These are phyloP conservation scores for Argyra leucocephala DNA, from an alignment of 2,888 invertebrate species.

Conservation along the genomic window DNA sequence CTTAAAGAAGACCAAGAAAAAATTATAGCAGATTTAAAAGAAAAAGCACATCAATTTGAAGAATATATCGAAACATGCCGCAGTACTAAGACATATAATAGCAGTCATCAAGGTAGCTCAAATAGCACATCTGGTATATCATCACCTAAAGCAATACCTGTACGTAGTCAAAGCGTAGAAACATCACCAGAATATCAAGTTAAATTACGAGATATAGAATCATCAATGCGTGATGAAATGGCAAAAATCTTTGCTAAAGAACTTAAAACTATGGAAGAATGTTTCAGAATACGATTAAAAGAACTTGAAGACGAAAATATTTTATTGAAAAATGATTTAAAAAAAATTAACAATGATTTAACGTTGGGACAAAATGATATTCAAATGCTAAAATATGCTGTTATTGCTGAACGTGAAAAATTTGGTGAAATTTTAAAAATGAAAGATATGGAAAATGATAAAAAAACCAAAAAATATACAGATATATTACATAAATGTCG, in stretches of 20 bases:
- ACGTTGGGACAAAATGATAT: constrained; percentile 36
- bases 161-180: constrained; percentile 33
- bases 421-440: constrained; percentile 31
- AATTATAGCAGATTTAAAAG: constrained; percentile 51
- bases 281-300: constrained; percentile 42
- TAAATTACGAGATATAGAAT: constrained; percentile 32
- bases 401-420: constrained; percentile 39
- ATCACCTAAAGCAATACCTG: constrained; percentile 20
- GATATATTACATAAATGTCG: constrained; percentile 33
- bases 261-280: constrained; percentile 50
- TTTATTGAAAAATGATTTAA: constrained; percentile 32
- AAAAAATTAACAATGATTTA: constrained; percentile 30
- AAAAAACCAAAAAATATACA: constrained; percentile 31
- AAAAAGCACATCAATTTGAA: constrained; percentile 56
- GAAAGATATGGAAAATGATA: constrained; percentile 30
- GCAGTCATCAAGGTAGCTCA: background rate
- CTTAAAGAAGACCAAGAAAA: constrained; percentile 50
- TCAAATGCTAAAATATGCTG: constrained; percentile 38
- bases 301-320: constrained; percentile 33
- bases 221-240: constrained; percentile 56
- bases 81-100: constrained; percentile 29
- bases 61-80: constrained; percentile 52
- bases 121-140: constrained; percentile 29
- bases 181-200: constrained; percentile 41
- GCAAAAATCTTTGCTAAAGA: constrained; percentile 56